Conservation (phyloP, 1,140 invertebrate species). For the Zaprionus gabonicus region DNA sequence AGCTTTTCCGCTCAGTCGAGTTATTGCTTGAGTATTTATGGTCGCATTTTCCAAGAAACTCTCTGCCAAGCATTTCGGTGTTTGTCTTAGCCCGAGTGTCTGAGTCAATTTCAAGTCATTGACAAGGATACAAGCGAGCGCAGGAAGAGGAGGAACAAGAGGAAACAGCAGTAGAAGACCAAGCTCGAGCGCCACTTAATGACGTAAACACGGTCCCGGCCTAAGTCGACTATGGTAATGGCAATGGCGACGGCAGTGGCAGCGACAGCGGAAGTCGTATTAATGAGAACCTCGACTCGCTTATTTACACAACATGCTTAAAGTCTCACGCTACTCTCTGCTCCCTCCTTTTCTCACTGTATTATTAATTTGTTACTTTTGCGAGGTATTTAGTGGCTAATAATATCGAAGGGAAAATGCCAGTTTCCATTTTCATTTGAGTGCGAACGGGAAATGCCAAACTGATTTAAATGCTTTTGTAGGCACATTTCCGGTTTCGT, state of each 20-base stretch:
- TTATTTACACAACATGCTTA: constrained; percentile 13
- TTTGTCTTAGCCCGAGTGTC: constrained; percentile 21
- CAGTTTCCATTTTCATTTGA: constrained; percentile 53
- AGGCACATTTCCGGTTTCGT: constrained; percentile 51
- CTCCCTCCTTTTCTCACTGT: not conserved
- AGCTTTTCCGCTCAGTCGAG: not conserved
- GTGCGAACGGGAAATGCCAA: constrained; percentile 61
- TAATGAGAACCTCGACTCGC: constrained; percentile 55
- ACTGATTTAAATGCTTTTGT: constrained; percentile 74
- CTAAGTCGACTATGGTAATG: not conserved
- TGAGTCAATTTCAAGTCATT: constrained; percentile 34
- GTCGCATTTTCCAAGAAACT: not conserved
- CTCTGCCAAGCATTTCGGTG: constrained; percentile 1
- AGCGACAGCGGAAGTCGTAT: constrained; percentile 60
- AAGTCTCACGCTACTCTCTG: not conserved
- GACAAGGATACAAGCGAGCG: constrained; percentile 31
- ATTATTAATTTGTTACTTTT: constrained; percentile 71
- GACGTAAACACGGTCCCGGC: constrained; percentile 61
- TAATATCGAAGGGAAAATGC: constrained; percentile 52
- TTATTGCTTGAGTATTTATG: not conserved
- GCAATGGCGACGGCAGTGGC: not conserved
- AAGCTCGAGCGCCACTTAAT: constrained; percentile 62
- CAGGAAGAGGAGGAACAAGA: constrained; percentile 24
- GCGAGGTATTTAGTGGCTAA: constrained; percentile 67
- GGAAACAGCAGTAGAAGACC: not conserved